Base-by-base conservation (phyloP, 2,113 vertebrate genomes). In the Cnemophilus loriae region DNA sequence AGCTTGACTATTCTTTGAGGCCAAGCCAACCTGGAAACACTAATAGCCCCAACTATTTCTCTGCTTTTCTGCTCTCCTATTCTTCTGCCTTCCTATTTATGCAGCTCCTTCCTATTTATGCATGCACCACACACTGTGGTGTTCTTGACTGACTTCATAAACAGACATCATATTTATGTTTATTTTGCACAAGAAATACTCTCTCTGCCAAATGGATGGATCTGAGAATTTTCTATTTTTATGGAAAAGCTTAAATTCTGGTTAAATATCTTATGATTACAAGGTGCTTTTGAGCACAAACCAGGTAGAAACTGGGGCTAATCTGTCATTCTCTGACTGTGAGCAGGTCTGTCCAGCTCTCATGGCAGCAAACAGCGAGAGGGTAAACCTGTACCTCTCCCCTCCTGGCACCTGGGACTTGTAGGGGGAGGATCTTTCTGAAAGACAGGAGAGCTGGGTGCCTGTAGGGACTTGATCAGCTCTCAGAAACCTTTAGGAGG, bases 391-490 rank as follows among this genome's bases (percentile, higher is more conserved):
- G 6, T 10, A 70, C 8, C 27, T 78, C 14, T 71, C 12, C 42
- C 20, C 24, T 89, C 26, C 9, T 3, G 9, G 44, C 26, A 69
- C 22, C 30, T 3, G 3, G 19, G 23, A 80, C 41, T 26, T 1
- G 1, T 16, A 81, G 30, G 13, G 2, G 3, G 33, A 91, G 50
- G 42, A 55, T 71, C 65, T 56, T 39, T 23, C 16, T 37, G 69
- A 37, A 28, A 78, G 50, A 28, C 6, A 12, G 44, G 27, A 37
- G 67, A 61, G 20, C 41, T 74, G 69, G 7, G 7, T 56, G 41
- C 37, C 71, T 78, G 11, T 0, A 0, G 16, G 27, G 8, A 7
- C n/a, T 92, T 1, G 0, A 6, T 57, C 64, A 52, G n/a, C 64
- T 89, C 22, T 75, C 17, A 1, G 18, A 33, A 78, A 57, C 6